A percentile compares a stretch with the other conserved stretches of the same genome.
These are phyloP conservation scores for Mesochorus sp. DNA, from an alignment of 2,888 invertebrate species.

Conservation along the genomic window DNA sequence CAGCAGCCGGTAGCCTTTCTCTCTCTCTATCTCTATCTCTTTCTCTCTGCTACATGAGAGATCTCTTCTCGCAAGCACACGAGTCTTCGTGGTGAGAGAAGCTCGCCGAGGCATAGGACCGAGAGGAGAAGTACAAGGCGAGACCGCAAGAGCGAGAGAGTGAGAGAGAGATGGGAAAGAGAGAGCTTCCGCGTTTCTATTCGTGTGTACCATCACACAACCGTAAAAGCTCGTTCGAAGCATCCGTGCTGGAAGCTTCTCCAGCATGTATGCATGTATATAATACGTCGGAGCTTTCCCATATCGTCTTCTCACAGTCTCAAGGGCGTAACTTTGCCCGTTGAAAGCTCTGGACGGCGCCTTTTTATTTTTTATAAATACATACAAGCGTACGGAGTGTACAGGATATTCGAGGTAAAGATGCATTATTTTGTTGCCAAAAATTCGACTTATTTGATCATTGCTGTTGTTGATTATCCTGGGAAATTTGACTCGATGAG, in stretches of 20 bases:
- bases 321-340: slow-evolving; percentile 10
- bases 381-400: too few species aligned
- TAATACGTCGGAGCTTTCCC: neutral
- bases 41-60: too few species aligned
- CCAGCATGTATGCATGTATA: slow-evolving; percentile 2
- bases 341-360: too few species aligned
- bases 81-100: slow-evolving; percentile 36
- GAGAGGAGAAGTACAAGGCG: slow-evolving; percentile 23
- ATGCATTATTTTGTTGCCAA: neutral
- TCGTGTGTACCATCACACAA: slow-evolving; percentile 36
- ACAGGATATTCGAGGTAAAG: too few species aligned
- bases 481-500: too few species aligned
- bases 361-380: too few species aligned
- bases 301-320: neutral
- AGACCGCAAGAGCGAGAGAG: slow-evolving; percentile 4
- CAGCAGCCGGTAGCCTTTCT: slow-evolving; percentile 36
- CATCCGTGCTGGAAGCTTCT: slow-evolving; percentile 49
- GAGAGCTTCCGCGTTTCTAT: neutral
- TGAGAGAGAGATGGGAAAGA: neutral
- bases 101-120: slow-evolving; percentile 42
- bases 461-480: too few species aligned
- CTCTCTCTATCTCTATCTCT: slow-evolving; percentile 5
- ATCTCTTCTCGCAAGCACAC: slow-evolving; percentile 46
- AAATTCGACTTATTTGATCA: too few species aligned
- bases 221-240: slow-evolving; percentile 59